Percentiles rank a stretch among this genome's conserved stretches.
Conservation (phyloP, 2,113 vertebrate species). For the Myotis brandtii region DNA sequence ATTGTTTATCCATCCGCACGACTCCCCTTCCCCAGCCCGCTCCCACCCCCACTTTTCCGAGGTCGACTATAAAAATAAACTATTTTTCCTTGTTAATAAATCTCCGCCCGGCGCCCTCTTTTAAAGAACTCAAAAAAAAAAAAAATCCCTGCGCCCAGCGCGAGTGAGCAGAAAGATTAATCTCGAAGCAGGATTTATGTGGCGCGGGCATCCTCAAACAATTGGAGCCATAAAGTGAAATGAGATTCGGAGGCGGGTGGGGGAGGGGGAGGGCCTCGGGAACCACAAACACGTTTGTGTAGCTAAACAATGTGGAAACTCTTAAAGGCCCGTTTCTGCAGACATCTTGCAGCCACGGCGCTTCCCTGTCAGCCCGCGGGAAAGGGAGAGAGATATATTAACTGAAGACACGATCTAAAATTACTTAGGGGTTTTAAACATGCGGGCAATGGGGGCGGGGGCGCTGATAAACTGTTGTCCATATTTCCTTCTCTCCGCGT, state of each 20-base stretch:
- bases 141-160: slow-evolving; percentile 37
- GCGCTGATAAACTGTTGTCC: slow-evolving; percentile 86
- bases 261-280: slow-evolving; percentile 77
- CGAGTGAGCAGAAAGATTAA: slow-evolving; percentile 49
- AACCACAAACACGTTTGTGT: slow-evolving; percentile 85
- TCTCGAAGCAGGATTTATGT: slow-evolving; percentile 78
- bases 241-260: slow-evolving; percentile 74
- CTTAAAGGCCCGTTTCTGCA: slow-evolving; percentile 85
- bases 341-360: slow-evolving; percentile 85
- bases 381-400: slow-evolving; percentile 88
- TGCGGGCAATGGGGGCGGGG: slow-evolving; percentile 82
- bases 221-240: slow-evolving; percentile 83
- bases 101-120: slow-evolving; percentile 71
- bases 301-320: slow-evolving; percentile 86
- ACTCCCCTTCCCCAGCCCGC: neutral
- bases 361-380: slow-evolving; percentile 88
- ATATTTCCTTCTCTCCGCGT: slow-evolving; percentile 82
- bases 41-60: slow-evolving; percentile 58
- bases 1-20: slow-evolving; percentile 66
- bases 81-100: slow-evolving; percentile 82
- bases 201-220: slow-evolving; percentile 80
- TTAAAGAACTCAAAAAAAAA: slow-evolving; percentile 60
- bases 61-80: slow-evolving; percentile 82
- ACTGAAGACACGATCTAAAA: slow-evolving; percentile 89
- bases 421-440: slow-evolving; percentile 89